Evolutionary conservation across 2,797 vertebrate genomes (phyloP), one percentile per base, ranked within the genome.

Genomic region (Scomberomorus guttatus): DNA sequence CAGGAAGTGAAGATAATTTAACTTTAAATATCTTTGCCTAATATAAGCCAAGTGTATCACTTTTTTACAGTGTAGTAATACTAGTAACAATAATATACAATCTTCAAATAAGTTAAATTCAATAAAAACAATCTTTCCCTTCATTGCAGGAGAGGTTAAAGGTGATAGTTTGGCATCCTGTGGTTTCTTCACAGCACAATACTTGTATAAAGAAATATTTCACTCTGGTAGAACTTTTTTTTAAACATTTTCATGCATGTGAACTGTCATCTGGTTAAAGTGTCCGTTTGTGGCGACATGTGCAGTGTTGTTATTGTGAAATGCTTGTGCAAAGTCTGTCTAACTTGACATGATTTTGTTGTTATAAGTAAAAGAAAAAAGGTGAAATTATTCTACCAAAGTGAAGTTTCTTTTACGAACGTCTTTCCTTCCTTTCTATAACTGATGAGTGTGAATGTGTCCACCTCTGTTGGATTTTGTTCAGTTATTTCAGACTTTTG

Each of bases 11-110:
- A 65, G 60, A 66, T 56, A 4, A 66, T 50, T 62, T 0, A 0
- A 74, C 73, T 52, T 74, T 1, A 50, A 74, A 66, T 32, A 54
- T 63, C 56, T 81, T 12, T 3, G 11, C 0, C 25, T 25, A 25
- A 27, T 3, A 50, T 1, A 1, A 15, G 52, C 29, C 37, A 22
- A 48, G 61, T n/a, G 29, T 50, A 18, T n/a, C 22, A 5, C 10
- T 15, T 72, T 52, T 81, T 48, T 86, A 69, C 88, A 75, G 69
- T 57, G 77, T 69, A 51, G 46, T 69, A 81, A 85, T 86, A 89
- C 80, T 70, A 48, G 6, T 63, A 84, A 85, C 72, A 68, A 66
- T 75, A 80, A 89, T 76, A 84, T 90, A 94, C 93, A 93, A 93
- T 94, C 93, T 86, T 89, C 18, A 84, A 77, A 81, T 89, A 79